Evolutionary conservation across 1,140 invertebrate genomes (phyloP).

Genomic region (Psix sp.): DNA sequence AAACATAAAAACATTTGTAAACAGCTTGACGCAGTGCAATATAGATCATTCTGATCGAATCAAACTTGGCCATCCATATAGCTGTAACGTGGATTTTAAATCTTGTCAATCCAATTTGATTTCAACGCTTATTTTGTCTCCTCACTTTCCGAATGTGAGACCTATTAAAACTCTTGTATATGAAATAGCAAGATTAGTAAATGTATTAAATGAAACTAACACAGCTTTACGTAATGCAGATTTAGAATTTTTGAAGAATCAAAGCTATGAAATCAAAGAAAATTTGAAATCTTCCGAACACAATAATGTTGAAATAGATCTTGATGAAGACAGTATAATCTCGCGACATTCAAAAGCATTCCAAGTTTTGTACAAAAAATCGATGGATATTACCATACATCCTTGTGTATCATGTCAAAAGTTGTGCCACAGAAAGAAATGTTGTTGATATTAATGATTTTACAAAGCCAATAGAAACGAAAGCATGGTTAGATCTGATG

Average conservation of each 20-base stretch:
- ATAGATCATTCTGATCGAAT: neutral
- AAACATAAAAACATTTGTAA: neutral
- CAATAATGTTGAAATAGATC: conserved; percentile 26
- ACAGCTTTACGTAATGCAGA: neutral
- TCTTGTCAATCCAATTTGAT: neutral
- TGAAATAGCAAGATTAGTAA: neutral
- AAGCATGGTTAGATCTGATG: conserved; percentile 16
- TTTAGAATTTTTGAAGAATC: neutral
- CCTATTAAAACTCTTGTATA: conserved; percentile 12
- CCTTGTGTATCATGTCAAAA: conserved; percentile 38
- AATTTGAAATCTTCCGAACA: neutral
- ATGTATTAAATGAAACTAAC: neutral
- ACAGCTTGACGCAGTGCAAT: neutral
- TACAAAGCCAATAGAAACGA: neutral
- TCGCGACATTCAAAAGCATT: no score
- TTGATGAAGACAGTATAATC: conserved; percentile 2
- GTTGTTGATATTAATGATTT: conserved; percentile 3
- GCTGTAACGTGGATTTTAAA: neutral
- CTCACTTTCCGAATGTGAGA: conserved; percentile 26
- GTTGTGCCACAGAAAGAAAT: conserved; percentile 25
- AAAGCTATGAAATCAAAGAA: neutral
- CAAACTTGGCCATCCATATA: neutral
- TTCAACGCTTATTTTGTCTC: neutral
- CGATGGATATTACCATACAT: conserved; percentile 17
- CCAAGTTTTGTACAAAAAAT: conserved; percentile 20